Percentiles rank a stretch among this genome's conserved stretches.
phyloP scores from a whole-genome alignment of 2,797 vertebrate species.

The Leontocebus nigricollis region DNA sequence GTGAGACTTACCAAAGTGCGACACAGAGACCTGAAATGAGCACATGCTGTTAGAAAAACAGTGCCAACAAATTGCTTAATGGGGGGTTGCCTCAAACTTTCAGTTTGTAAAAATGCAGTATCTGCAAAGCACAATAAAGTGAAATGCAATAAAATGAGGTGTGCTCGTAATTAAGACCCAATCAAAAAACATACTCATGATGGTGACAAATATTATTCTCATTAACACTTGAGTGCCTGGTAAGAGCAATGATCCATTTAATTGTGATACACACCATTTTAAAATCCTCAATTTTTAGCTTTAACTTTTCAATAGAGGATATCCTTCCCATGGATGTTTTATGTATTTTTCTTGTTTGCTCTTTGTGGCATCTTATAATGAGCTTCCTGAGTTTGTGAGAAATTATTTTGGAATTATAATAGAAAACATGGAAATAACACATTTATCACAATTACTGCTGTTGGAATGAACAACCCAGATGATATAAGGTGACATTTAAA shows the following conservation, averaged over 20 bases:
- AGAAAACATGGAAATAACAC: conserved; percentile 67
- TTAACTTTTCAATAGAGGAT: neutral
- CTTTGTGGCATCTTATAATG: conserved; percentile 60
- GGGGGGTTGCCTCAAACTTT: neutral
- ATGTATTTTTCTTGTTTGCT: conserved; percentile 53
- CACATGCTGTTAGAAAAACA: neutral
- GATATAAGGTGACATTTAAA: conserved; percentile 45
- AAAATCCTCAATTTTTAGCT: neutral
- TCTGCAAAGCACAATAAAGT: neutral
- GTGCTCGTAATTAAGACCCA: neutral
- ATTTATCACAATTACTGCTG: conserved; percentile 67
- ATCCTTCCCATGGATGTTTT: neutral
- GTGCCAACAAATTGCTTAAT: neutral
- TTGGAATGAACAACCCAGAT: conserved; percentile 47
- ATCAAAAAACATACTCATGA: neutral
- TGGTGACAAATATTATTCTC: neutral
- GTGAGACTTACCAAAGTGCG: neutral
- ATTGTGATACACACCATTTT: neutral
- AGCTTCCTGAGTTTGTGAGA: conserved; percentile 64
- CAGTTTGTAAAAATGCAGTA: neutral
- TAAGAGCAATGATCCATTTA: neutral
- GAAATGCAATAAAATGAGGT: neutral
- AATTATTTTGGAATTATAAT: conserved; percentile 75
- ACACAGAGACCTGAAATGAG: neutral
- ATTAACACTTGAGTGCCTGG: neutral